Percentiles rank a stretch among this genome's conserved stretches.
phyloP scores from a whole-genome alignment of 1,140 invertebrate genomes.

The Neoseiulus cucumeris region DNA sequence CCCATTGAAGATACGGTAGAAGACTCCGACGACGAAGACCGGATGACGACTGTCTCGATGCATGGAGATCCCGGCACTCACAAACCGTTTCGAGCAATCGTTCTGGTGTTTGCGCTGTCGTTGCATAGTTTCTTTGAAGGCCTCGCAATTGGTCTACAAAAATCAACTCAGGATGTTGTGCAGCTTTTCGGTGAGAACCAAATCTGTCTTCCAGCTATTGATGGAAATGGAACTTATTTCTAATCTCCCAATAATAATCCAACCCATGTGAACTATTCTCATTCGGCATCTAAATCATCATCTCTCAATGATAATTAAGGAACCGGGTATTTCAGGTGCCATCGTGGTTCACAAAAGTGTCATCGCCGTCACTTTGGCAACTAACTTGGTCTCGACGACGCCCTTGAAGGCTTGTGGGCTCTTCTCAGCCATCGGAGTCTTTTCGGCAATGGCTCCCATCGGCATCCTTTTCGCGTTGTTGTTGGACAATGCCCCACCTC shows the following conservation, averaged over 20 bases:
- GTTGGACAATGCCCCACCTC: constrained; percentile 20
- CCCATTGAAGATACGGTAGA: too few relatives aligned
- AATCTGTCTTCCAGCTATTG: too few relatives aligned
- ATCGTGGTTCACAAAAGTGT: constrained; percentile 72
- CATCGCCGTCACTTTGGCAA: constrained; percentile 39
- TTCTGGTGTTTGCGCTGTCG: constrained; percentile 64
- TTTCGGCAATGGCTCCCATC: constrained; percentile 20
- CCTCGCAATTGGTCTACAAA: constrained; percentile 52
- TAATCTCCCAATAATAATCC: too few relatives aligned
- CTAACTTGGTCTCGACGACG: constrained; percentile 23
- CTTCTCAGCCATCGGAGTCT: constrained; percentile 15
- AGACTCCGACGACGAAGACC: constrained; percentile 4
- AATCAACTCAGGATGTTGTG: constrained; percentile 36
- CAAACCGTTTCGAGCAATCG: constrained; percentile 41
- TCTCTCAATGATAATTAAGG: too few relatives aligned
- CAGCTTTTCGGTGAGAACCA: too few relatives aligned
- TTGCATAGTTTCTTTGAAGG: constrained; percentile 82
- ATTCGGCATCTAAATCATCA: too few relatives aligned
- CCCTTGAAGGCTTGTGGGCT: background rate
- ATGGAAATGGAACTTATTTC: too few relatives aligned
- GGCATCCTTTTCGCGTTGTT: constrained; percentile 17
- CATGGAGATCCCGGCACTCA: constrained; percentile 15
- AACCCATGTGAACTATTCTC: too few relatives aligned
- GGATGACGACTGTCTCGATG: constrained; percentile 1
- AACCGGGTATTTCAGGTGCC: constrained; percentile 55